Evolutionary conservation across 2,797 vertebrate genomes (phyloP).

Genomic region (Mormyrus hasselquistii): DNA sequence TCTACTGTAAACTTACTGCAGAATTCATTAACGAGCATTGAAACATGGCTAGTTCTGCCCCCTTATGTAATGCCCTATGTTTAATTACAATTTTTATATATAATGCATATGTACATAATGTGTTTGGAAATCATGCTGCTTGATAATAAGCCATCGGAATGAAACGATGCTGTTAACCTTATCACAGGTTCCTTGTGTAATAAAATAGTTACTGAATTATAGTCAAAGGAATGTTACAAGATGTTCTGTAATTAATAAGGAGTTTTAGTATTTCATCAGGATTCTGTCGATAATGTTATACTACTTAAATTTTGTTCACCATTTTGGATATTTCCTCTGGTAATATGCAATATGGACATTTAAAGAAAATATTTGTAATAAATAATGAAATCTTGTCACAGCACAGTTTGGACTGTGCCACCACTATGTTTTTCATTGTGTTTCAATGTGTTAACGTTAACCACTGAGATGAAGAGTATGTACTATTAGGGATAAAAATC

Average conservation of each 20-base stretch:
- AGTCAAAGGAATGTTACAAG: background rate
- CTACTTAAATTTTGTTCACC: background rate
- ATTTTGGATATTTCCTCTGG: background rate
- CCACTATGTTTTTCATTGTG: background rate
- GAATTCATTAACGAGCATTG: background rate
- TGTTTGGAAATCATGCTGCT: background rate
- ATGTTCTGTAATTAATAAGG: background rate
- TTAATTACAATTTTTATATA: background rate
- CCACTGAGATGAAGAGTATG: background rate
- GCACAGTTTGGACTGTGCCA: background rate
- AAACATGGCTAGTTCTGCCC: background rate
- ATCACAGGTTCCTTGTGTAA: background rate
- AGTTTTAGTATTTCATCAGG: background rate
- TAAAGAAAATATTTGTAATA: background rate
- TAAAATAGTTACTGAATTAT: background rate
- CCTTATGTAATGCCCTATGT: background rate
- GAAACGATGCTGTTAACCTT: background rate
- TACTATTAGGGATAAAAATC: background rate
- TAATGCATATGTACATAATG: constrained; percentile 1
- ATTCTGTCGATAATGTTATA: background rate
- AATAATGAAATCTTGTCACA: background rate
- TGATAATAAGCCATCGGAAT: background rate
- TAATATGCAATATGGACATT: background rate
- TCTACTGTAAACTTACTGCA: background rate
- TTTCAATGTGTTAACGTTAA: background rate